phyloP scores from a whole-genome alignment of 2,797 vertebrate genomes.

The Petrocephalus schoutedeni region DNA sequence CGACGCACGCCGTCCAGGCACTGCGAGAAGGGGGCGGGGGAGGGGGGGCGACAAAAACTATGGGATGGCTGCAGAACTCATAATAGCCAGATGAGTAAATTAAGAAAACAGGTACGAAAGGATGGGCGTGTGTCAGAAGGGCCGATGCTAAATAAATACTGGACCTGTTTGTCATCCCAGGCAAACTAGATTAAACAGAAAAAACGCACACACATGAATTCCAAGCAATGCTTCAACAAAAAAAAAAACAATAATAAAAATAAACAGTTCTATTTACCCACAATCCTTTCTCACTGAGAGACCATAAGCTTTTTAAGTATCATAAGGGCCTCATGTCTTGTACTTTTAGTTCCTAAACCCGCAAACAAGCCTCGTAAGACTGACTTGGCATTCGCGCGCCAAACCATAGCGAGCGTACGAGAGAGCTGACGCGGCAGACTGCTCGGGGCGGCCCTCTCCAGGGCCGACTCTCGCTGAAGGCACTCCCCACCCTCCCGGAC shows the following conservation, averaged over 20 bases:
- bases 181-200: conserved; percentile 19
- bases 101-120: conserved; percentile 13
- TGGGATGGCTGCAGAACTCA: conserved; percentile 3
- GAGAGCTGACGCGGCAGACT: not conserved
- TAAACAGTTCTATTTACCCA: not conserved
- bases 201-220: conserved; percentile 8
- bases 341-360: not conserved
- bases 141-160: not conserved
- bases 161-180: conserved; percentile 22
- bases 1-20: not conserved
- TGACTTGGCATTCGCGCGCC: not conserved
- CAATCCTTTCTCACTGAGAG: not conserved
- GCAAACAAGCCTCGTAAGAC: not conserved
- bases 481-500: not conserved
- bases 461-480: not conserved
- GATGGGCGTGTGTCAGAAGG: not conserved
- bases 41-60: not conserved
- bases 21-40: not conserved
- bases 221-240: not conserved
- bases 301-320: not conserved
- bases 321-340: not conserved
- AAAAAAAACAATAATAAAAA: not conserved
- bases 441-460: not conserved
- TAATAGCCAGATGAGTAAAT: not conserved
- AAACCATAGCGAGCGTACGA: not conserved